Conservation (phyloP, 2,797 vertebrate species). For the Etheostoma perlongum region DNA sequence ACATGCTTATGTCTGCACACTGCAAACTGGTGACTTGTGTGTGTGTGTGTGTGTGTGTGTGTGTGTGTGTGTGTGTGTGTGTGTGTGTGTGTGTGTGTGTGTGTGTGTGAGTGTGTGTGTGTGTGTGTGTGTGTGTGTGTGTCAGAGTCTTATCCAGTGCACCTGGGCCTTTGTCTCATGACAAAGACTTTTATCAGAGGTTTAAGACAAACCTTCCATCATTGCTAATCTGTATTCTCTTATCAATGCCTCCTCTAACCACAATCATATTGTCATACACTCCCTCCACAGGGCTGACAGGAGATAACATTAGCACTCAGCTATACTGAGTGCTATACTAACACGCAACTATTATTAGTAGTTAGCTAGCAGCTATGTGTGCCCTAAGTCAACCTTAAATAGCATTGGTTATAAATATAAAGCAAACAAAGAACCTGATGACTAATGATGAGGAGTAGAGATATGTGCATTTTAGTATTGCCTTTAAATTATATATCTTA, state of each 20-base stretch:
- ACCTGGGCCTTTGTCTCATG: slow-evolving; percentile 47
- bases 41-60: background rate
- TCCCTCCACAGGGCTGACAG: slow-evolving; percentile 38
- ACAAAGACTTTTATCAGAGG: slow-evolving; percentile 50
- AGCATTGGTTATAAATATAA: background rate
- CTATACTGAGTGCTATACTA: slow-evolving; percentile 17
- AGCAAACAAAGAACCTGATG: slow-evolving; percentile 10
- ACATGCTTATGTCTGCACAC: background rate
- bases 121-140: slow-evolving; percentile 2
- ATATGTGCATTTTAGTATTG: background rate
- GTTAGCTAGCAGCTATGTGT: slow-evolving; percentile 13
- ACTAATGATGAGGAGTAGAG: background rate
- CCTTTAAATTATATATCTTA: background rate
- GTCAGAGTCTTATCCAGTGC: slow-evolving; percentile 24
- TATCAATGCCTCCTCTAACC: slow-evolving; percentile 37
- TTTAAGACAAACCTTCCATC: slow-evolving; percentile 14
- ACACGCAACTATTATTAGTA: slow-evolving; percentile 32
- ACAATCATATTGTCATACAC: slow-evolving; percentile 24
- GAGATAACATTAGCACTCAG: slow-evolving; percentile 34
- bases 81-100: slow-evolving; percentile 9
- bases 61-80: slow-evolving; percentile 5
- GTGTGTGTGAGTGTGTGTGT: no score
- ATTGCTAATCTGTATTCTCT: slow-evolving; percentile 30
- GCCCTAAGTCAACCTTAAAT: background rate
- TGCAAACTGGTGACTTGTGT: background rate